These are phyloP conservation scores for Habrosyne pyritoides DNA, from an alignment of 2,888 invertebrate species.

Conservation along the genomic window DNA sequence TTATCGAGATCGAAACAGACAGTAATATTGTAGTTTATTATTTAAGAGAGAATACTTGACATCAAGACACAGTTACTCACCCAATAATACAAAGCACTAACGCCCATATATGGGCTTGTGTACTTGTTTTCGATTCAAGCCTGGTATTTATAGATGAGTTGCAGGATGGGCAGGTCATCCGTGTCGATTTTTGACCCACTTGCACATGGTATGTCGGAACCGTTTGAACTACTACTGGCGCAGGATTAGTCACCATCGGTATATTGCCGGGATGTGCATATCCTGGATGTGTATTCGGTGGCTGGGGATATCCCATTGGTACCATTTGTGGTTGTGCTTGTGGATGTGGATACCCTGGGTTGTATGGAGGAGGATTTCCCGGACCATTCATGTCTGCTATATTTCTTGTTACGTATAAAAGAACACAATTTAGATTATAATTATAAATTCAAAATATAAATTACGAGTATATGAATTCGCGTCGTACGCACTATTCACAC, in stretches of 20 bases:
- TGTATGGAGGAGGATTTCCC: neutral
- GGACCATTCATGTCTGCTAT: neutral
- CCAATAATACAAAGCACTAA: conserved; percentile 57
- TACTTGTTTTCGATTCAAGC: conserved; percentile 69
- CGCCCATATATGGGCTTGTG: conserved; percentile 82
- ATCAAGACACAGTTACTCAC: conserved; percentile 33
- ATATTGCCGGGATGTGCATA: neutral
- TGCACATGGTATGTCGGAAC: conserved; percentile 36
- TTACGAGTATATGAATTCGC: too few species aligned
- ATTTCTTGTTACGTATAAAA: neutral
- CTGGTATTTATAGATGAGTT: conserved; percentile 70
- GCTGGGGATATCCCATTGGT: neutral
- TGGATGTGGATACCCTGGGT: neutral
- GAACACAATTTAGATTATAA: too few species aligned
- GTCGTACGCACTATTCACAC: too few species aligned
- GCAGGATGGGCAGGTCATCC: conserved; percentile 78
- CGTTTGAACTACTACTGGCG: neutral
- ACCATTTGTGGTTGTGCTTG: neutral
- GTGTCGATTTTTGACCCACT: conserved; percentile 75
- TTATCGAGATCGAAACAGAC: too few species aligned
- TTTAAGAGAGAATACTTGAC: too few species aligned
- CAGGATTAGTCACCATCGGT: neutral
- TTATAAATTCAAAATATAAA: too few species aligned
- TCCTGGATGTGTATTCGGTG: neutral
- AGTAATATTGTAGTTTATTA: too few species aligned